A percentile compares a stretch with the other conserved stretches of the same genome.
phyloP scores from a whole-genome alignment of 2,113 vertebrate genomes.

The Nyctereutes procyonoides region DNA sequence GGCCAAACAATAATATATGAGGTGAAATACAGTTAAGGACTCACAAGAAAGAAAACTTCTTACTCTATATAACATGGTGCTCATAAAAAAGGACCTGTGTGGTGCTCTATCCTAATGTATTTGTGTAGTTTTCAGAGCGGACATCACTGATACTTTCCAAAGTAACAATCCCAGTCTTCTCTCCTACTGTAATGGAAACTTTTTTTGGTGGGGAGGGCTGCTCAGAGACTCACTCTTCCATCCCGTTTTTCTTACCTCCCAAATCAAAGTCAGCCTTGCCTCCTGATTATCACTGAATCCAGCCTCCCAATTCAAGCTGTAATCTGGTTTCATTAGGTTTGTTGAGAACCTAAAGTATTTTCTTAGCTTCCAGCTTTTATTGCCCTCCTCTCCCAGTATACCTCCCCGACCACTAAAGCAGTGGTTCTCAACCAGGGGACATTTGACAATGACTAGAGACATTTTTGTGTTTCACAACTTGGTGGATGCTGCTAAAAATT shows the following conservation, averaged over 20 bases:
- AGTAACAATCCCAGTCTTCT: not conserved
- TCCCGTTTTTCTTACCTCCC: not conserved
- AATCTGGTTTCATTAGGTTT: not conserved
- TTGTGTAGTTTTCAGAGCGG: not conserved
- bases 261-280: conserved; percentile 77
- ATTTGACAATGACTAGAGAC: not conserved
- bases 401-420: not conserved
- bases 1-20: not conserved
- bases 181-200: not conserved
- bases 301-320: not conserved
- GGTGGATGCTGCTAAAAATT: not conserved
- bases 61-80: not conserved
- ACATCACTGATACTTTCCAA: not conserved
- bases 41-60: not conserved
- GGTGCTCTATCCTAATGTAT: not conserved
- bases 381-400: not conserved
- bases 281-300: not conserved
- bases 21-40: not conserved
- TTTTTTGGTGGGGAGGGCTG: not conserved
- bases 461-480: not conserved
- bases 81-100: not conserved
- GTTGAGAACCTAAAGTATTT: not conserved
- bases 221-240: not conserved
- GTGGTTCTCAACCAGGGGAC: not conserved
- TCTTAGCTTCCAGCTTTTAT: not conserved